Evolutionary conservation across 2,113 vertebrate genomes (phyloP).

Genomic region (Thinocorus orbignyianus): DNA sequence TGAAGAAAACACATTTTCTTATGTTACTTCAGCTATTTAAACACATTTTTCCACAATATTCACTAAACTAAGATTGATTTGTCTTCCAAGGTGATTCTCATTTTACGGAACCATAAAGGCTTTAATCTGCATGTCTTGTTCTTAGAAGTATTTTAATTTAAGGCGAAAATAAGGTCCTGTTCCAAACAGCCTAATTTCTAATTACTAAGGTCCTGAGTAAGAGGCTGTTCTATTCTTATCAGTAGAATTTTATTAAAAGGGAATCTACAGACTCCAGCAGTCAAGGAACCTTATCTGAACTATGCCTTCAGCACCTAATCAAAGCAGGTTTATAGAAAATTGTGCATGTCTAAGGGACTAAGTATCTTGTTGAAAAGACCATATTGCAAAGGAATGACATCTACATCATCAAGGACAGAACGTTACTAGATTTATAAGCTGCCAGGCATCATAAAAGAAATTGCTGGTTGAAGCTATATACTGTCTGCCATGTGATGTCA

Average conservation of each 20-base stretch:
- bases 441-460: not conserved
- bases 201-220: not conserved
- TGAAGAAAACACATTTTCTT: not conserved
- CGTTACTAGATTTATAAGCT: not conserved
- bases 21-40: not conserved
- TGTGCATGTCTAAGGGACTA: not conserved
- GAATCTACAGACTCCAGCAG: not conserved
- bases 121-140: not conserved
- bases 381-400: not conserved
- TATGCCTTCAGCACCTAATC: not conserved
- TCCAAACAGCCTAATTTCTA: not conserved
- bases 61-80: not conserved
- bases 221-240: not conserved
- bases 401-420: constrained; percentile 2
- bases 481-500: not conserved
- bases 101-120: not conserved
- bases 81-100: not conserved
- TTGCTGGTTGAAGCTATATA: not conserved
- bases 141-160: not conserved
- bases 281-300: not conserved
- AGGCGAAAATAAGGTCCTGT: not conserved
- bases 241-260: not conserved
- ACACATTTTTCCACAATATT: not conserved
- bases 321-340: not conserved
- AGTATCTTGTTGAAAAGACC: not conserved